These are phyloP conservation scores for Bruchidius siliquastri DNA, from an alignment of 2,888 invertebrate species.

Conservation along the genomic window DNA sequence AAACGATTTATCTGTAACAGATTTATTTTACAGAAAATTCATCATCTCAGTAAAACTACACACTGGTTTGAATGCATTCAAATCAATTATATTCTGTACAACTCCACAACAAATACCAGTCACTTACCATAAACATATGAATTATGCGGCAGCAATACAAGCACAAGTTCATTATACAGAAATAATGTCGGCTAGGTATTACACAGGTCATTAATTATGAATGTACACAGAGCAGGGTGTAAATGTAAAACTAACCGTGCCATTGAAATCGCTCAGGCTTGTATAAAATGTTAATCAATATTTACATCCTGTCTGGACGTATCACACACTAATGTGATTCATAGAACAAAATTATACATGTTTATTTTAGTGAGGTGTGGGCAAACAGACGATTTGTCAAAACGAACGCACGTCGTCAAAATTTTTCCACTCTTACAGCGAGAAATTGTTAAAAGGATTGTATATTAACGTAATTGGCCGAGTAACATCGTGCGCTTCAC, in stretches of 20 bases:
- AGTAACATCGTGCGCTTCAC: neutral
- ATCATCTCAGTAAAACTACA: neutral
- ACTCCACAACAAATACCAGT: neutral
- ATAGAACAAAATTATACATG: neutral
- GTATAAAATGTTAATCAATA: neutral
- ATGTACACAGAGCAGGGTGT: neutral
- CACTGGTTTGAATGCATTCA: neutral
- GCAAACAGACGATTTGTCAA: neutral
- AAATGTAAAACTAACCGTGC: neutral
- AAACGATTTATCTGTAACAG: too few species aligned
- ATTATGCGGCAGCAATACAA: neutral
- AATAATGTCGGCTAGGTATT: neutral
- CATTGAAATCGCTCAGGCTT: neutral
- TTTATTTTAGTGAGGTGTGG: neutral
- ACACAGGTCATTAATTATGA: neutral
- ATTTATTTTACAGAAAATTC: too few species aligned
- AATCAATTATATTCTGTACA: neutral
- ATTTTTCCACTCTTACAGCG: neutral
- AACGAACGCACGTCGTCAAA: neutral
- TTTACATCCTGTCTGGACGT: neutral
- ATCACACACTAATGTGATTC: neutral
- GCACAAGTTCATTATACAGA: neutral
- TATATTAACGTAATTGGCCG: neutral
- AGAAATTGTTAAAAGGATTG: neutral
- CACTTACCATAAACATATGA: neutral